Evolutionary conservation across 1,140 invertebrate species (phyloP).

Genomic region (Drosophila ironensis): DNA sequence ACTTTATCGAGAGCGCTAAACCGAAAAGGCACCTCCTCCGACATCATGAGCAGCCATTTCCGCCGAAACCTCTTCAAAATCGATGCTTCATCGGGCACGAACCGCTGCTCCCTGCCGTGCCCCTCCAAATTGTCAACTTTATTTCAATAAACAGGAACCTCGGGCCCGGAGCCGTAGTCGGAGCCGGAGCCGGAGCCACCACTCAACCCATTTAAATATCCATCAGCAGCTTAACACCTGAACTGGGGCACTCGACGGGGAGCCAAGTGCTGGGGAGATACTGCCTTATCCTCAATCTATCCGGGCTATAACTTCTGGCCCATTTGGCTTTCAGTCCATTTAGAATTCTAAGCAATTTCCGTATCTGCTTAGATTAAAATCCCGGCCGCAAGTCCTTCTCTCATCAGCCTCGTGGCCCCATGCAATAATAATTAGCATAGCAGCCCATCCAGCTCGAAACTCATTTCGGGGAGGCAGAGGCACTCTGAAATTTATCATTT

Average conservation of each 20-base stretch:
- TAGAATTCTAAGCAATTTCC: conserved; percentile 75
- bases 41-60: conserved; percentile 21
- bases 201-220: conserved; percentile 57
- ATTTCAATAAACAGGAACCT: conserved; percentile 34
- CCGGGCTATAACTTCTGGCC: conserved; percentile 60
- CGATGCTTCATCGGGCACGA: conserved; percentile 28
- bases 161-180: background rate
- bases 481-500: conserved; percentile 66
- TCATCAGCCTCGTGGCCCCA: conserved; percentile 6
- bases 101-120: background rate
- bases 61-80: conserved; percentile 23
- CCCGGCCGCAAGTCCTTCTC: conserved; percentile 49
- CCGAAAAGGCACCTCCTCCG: background rate
- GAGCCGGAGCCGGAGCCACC: conserved; percentile 4
- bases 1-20: conserved; percentile 10
- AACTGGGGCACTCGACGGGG: background rate
- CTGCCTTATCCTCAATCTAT: background rate
- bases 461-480: conserved; percentile 5
- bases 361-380: conserved; percentile 74
- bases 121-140: conserved; percentile 43
- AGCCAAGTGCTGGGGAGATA: background rate
- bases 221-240: conserved; percentile 68
- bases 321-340: conserved; percentile 60
- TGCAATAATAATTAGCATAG: conserved; percentile 76
- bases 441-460: conserved; percentile 17